These are phyloP conservation scores for Bombycilla garrulus DNA, from an alignment of 2,113 vertebrate genomes.

Conservation along the genomic window DNA sequence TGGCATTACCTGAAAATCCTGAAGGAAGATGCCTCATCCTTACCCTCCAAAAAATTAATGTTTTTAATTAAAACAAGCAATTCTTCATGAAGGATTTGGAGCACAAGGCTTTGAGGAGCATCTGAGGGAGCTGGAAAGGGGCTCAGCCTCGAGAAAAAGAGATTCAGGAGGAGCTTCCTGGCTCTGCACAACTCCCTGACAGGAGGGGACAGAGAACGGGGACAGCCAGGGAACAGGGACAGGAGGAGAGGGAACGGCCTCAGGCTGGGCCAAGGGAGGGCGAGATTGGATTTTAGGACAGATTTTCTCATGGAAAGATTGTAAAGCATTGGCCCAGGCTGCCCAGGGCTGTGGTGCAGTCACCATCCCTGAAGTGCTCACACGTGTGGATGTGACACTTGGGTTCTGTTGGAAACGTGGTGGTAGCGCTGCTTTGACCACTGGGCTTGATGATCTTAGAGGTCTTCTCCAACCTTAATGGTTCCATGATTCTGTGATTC, in stretches of 20 bases:
- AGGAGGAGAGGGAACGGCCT: background rate
- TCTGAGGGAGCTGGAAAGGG: background rate
- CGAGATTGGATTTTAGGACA: background rate
- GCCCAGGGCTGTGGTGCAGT: background rate
- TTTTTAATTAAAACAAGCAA: background rate
- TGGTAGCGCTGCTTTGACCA: background rate
- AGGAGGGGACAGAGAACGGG: background rate
- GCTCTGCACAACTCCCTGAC: background rate
- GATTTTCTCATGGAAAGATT: background rate
- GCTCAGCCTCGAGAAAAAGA: background rate
- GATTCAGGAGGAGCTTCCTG: background rate
- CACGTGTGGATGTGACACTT: accelerated
- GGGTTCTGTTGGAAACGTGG: background rate
- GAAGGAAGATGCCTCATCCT: background rate
- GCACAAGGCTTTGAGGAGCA: background rate
- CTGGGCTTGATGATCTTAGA: background rate
- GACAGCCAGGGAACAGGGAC: background rate
- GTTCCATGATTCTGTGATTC: background rate
- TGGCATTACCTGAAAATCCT: background rate
- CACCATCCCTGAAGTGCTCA: background rate
- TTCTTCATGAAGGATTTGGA: background rate
- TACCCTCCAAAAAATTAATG: background rate
- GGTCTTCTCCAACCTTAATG: background rate
- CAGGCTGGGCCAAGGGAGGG: background rate
- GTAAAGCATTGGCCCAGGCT: background rate